These are phyloP conservation scores for Eclectus roratus DNA, from an alignment of 2,113 vertebrate genomes.

Conservation along the genomic window DNA sequence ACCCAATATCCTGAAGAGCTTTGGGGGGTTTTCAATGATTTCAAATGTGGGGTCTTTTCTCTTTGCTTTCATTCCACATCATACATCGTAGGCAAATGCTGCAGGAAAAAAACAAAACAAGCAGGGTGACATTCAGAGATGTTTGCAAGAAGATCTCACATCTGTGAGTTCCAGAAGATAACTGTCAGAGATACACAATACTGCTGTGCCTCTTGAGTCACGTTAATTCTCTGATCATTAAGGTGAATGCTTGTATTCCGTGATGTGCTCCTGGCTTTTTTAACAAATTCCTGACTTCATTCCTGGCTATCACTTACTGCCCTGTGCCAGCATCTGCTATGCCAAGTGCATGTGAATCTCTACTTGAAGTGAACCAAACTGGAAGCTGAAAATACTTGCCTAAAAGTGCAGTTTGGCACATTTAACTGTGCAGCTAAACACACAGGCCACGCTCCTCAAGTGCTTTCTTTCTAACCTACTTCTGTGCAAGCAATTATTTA, in stretches of 20 bases:
- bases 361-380: background rate
- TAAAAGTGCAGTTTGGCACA: background rate
- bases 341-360: background rate
- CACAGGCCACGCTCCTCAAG: background rate
- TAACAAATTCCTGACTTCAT: background rate
- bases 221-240: background rate
- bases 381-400: background rate
- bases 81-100: background rate
- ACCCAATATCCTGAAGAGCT: constrained; percentile 29
- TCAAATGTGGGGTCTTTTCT: background rate
- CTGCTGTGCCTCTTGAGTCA: background rate
- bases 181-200: background rate
- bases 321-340: background rate
- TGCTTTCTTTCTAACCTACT: background rate
- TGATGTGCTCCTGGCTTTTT: background rate
- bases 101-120: background rate
- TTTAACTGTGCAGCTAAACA: background rate
- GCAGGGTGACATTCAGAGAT: background rate
- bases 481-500: background rate
- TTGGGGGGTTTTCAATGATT: background rate
- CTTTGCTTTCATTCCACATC: background rate
- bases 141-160: background rate
- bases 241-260: background rate
- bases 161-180: background rate
- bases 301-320: background rate